Evolutionary conservation across 2,888 invertebrate species (phyloP).

Genomic region (Melipona beecheii): DNA sequence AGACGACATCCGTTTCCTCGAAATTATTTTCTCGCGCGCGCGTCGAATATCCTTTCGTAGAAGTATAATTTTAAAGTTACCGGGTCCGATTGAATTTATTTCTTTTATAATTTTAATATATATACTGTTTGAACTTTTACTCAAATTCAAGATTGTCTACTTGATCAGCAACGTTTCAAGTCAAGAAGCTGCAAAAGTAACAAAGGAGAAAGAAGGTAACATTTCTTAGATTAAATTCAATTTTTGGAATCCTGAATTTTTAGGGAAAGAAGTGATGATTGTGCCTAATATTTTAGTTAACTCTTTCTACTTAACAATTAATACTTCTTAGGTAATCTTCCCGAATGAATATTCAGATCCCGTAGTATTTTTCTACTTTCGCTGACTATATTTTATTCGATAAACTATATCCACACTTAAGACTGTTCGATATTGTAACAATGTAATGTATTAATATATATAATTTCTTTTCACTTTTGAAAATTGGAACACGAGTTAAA

Average conservation of each 20-base stretch:
- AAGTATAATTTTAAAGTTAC: neutral
- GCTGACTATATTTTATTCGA: neutral
- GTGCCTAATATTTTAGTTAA: neutral
- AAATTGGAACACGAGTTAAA: neutral
- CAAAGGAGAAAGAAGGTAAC: neutral
- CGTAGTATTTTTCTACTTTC: neutral
- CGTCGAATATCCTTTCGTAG: neutral
- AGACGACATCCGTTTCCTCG: slow-evolving; percentile 15
- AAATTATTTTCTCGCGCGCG: neutral
- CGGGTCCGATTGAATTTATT: neutral
- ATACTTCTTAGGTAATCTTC: neutral
- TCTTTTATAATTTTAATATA: neutral
- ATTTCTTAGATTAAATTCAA: neutral
- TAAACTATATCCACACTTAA: neutral
- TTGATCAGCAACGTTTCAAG: neutral
- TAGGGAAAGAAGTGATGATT: neutral
- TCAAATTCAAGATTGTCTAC: neutral
- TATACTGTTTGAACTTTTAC: neutral
- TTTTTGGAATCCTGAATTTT: neutral
- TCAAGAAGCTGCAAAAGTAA: neutral
- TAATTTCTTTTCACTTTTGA: neutral
- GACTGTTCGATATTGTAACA: neutral
- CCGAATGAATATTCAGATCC: neutral
- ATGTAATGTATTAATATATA: too few species aligned
- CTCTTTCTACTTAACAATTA: neutral